phyloP scores from a whole-genome alignment of 2,797 vertebrate species.

The Coregonus sp. region DNA sequence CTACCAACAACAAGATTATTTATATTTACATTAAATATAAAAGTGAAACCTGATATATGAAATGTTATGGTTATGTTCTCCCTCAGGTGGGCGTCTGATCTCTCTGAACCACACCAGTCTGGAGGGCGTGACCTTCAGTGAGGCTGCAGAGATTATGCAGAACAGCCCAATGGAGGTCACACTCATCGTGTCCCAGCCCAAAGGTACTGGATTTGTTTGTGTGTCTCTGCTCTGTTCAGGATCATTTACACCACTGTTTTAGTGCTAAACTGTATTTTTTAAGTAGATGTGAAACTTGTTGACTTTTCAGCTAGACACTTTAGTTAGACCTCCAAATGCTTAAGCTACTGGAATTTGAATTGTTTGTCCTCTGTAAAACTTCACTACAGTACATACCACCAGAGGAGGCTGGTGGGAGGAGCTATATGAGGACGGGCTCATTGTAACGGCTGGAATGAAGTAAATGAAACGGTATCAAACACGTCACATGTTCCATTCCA shows the following conservation, averaged over 20 bases:
- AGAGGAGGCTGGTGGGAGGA: too few species aligned
- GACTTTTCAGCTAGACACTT: background rate
- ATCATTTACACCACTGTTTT: background rate
- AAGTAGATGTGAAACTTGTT: background rate
- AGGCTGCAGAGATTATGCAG: slow-evolving; percentile 87
- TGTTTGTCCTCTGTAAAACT: background rate
- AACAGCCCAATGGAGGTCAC: slow-evolving; percentile 82
- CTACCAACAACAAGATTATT: too few species aligned
- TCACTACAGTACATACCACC: background rate
- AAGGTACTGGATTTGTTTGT: slow-evolving; percentile 72
- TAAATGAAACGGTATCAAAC: too few species aligned
- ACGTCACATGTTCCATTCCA: too few species aligned
- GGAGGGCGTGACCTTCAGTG: slow-evolving; percentile 84
- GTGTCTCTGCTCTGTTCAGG: background rate
- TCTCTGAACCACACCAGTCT: slow-evolving; percentile 88
- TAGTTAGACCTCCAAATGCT: background rate
- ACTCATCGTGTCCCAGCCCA: slow-evolving; percentile 87
- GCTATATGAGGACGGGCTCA: too few species aligned
- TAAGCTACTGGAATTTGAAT: background rate
- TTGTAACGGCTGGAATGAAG: too few species aligned
- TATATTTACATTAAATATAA: too few species aligned
- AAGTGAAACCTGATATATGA: background rate
- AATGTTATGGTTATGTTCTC: slow-evolving; percentile 50
- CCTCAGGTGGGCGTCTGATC: slow-evolving; percentile 83
- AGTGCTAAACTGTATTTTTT: background rate